Percentiles rank a stretch among this genome's conserved stretches.
Evolutionary conservation across 2,888 invertebrate genomes (phyloP).

Genomic region (Pedicia rivosa): DNA sequence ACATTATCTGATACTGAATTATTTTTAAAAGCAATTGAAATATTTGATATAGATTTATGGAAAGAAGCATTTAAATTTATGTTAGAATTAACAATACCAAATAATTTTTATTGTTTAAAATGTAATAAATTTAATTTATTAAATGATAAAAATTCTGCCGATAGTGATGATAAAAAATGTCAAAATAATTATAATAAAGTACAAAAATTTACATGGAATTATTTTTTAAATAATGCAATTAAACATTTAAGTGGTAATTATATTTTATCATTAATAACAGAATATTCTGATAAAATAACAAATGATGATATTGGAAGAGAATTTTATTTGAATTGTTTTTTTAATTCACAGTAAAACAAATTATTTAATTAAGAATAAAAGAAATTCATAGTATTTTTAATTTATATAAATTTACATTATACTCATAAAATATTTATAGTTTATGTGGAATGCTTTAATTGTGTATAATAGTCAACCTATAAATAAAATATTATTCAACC

Average conservation of each 20-base stretch:
- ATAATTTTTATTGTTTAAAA: neutral
- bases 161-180: constrained; percentile 24
- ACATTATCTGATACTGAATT: constrained; percentile 25
- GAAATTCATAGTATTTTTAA: too few relatives aligned
- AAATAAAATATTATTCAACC: too few relatives aligned
- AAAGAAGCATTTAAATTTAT: constrained; percentile 17
- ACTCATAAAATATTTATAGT: too few relatives aligned
- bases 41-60: constrained; percentile 27
- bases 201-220: constrained; percentile 21
- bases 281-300: constrained; percentile 28
- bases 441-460: too few relatives aligned
- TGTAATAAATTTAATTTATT: neutral
- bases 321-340: constrained; percentile 27
- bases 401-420: too few relatives aligned
- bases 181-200: neutral
- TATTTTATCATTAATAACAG: constrained; percentile 24
- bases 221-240: constrained; percentile 24
- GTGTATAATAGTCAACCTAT: too few relatives aligned
- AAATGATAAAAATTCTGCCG: constrained; percentile 18
- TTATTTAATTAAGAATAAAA: too few relatives aligned
- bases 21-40: constrained; percentile 22
- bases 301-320: constrained; percentile 28
- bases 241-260: constrained; percentile 23
- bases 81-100: neutral
- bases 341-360: constrained; percentile 16